Conservation (phyloP, 2,888 invertebrate species). For the Meghimatium bilineatum region DNA sequence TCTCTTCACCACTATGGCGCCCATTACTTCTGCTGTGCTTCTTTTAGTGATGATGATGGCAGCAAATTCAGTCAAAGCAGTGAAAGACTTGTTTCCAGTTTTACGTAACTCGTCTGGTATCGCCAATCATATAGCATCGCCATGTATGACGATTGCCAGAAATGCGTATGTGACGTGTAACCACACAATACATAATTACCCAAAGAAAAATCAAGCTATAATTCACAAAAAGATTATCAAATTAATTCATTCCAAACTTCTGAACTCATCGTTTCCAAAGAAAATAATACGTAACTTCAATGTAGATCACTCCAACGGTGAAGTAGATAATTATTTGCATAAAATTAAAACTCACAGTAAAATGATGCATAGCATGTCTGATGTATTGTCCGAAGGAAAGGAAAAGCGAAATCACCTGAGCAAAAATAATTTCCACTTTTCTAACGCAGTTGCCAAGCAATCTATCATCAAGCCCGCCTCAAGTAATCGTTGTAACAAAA, state of each 20-base stretch:
- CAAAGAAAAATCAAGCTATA: background rate
- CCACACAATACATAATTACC: background rate
- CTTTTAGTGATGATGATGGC: background rate
- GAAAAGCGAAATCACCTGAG: background rate
- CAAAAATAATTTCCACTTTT: background rate
- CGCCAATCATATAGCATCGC: background rate
- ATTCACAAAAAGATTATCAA: background rate
- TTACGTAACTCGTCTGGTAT: background rate
- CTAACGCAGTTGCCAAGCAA: background rate
- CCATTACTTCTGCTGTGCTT: background rate
- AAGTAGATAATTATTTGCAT: background rate
- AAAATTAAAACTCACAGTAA: background rate
- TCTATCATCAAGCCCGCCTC: background rate
- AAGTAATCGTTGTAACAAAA: background rate
- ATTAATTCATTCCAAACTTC: background rate
- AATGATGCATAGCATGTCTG: background rate
- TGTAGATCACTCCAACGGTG: background rate
- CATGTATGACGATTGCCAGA: background rate
- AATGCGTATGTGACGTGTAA: background rate
- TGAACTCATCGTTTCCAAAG: background rate
- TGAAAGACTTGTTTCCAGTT: background rate
- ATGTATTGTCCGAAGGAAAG: background rate
- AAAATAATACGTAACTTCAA: background rate
- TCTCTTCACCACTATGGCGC: background rate
- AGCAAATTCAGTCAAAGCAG: background rate